phyloP scores from a whole-genome alignment of 1,140 invertebrate genomes.

The Planococcus citri region DNA sequence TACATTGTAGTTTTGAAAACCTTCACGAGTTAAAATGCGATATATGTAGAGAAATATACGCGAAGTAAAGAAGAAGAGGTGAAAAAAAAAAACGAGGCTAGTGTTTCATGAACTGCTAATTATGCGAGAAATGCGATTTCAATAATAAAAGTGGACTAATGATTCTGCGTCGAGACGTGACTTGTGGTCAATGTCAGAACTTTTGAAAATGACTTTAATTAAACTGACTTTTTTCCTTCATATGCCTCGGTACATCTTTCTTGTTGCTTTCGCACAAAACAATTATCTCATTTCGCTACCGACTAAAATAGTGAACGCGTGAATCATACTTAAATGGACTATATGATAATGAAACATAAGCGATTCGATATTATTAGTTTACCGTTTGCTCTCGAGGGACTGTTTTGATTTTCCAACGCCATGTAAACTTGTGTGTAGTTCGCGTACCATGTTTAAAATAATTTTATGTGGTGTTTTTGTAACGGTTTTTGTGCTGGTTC shows the following conservation, averaged over 20 bases:
- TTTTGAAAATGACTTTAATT: conserved; percentile 7
- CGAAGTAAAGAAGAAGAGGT: too few relatives aligned
- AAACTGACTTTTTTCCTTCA: conserved; percentile 13
- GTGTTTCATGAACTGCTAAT: conserved; percentile 12
- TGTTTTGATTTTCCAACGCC: conserved; percentile 7
- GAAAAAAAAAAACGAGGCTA: background rate
- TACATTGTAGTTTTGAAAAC: conserved; percentile 7
- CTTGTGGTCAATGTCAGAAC: conserved; percentile 16
- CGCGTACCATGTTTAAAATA: background rate
- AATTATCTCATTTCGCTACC: conserved; percentile 12
- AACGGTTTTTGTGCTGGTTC: background rate
- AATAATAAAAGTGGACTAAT: conserved; percentile 20
- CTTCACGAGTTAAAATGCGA: background rate
- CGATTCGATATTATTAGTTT: background rate
- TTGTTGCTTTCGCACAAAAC: background rate
- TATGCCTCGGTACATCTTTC: background rate
- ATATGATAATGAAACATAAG: background rate
- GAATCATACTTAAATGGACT: conserved; percentile 3
- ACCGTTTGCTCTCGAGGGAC: background rate
- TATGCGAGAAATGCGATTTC: conserved; percentile 15
- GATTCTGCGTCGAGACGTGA: conserved; percentile 11
- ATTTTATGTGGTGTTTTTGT: background rate
- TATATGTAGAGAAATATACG: background rate
- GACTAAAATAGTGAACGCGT: conserved; percentile 2
- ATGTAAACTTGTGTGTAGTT: background rate